A percentile compares a stretch with the other conserved stretches of the same genome.
Conservation (phyloP, 2,888 invertebrate genomes). For the Lasius fuliginosus region DNA sequence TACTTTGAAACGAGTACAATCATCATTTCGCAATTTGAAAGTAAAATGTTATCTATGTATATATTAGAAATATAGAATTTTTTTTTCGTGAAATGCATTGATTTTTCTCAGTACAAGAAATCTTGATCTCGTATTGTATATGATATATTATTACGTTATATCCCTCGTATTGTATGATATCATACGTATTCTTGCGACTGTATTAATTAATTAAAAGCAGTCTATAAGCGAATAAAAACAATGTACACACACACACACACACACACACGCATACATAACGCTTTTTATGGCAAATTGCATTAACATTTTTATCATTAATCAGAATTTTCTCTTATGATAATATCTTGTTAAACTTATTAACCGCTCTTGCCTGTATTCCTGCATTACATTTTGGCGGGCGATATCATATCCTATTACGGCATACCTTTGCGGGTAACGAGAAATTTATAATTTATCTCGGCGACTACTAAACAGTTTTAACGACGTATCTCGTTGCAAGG, state of each 20-base stretch:
- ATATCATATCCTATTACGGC: constrained; percentile 47
- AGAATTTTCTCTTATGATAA: constrained; percentile 1
- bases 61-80: background rate
- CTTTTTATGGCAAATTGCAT: constrained; percentile 9
- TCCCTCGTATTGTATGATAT: background rate
- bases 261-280: background rate
- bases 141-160: background rate
- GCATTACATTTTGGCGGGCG: constrained; percentile 43
- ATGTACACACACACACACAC: background rate
- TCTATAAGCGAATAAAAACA: background rate
- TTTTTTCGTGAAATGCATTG: background rate
- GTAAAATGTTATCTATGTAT: background rate
- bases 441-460: constrained; percentile 56
- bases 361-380: constrained; percentile 19
- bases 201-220: constrained; percentile 38
- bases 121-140: constrained; percentile 13
- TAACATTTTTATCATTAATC: constrained; percentile 37
- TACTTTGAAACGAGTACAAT: background rate
- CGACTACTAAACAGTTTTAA: constrained; percentile 56
- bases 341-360: constrained; percentile 44
- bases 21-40: constrained; percentile 13
- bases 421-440: constrained; percentile 51
- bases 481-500: constrained; percentile 55
- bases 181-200: background rate
- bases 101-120: background rate